Base-by-base conservation (phyloP, 2,113 vertebrate genomes). In the Fulica atra region DNA sequence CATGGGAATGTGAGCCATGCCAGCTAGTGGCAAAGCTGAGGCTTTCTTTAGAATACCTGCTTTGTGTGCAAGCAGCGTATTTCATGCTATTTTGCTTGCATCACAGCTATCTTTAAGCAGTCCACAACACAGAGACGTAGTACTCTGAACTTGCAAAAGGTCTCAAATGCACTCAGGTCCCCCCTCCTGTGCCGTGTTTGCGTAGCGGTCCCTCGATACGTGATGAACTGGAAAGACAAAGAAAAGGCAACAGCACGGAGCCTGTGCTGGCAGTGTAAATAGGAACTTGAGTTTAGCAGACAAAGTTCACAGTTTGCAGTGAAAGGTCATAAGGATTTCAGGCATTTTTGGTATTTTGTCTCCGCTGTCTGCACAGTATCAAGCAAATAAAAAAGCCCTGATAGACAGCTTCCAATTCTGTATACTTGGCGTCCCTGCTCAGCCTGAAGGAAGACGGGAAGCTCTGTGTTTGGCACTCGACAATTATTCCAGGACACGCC, bases 231-330 rank as follows among this genome's bases (percentile, higher is more conserved):
- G 60, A 90, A 91, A 85, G 74, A 64, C 80, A 93, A 93, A 90
- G 78, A 81, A 87, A 89, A 94, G 73, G 64, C 88, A 93, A 33
- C 51, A 90, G 79, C 60, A 31, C 24, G 86, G 66, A 94, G 95
- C 53, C 87, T 86, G 53, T 60, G 68, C 77, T 88, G 79, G 82
- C n/a, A 91, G 68, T 59, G 81, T 91, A 90, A 93, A 95, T 1
- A 87, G 81, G 79, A 91, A 74, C 57, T 54, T 54, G 79, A 86
- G 86, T 94, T 91, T 74, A 92, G 60, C 33, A 7, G 80, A 81
- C 91, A 78, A 88, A 97, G 93, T 96, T 96, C 91, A 94, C 94
- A 96, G 91, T 94, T 96, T 97, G 85, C 95, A 93, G 93, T 86
- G 91, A 93, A 97, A 96, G 94, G 82, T 96, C 87, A 33, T 53